Base-by-base conservation (phyloP, 2,797 vertebrate species). In the Periparus ater region DNA sequence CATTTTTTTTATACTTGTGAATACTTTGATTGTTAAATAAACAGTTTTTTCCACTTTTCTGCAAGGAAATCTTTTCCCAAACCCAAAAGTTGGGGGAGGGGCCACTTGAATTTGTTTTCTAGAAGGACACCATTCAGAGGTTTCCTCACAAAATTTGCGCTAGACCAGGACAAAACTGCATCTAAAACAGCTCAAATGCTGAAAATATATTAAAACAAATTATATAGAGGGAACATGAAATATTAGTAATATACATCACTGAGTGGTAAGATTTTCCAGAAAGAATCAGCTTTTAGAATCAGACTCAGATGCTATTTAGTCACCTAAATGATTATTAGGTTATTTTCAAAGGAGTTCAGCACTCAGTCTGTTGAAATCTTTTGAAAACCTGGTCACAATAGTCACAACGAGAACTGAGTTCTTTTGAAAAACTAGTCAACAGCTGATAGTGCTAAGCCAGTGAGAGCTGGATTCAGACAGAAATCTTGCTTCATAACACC, bases 361-460 rank as follows among this genome's bases (percentile, higher is more conserved):
- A 54, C 77, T 85, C 71, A 79, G 22, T 40, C 74, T 87, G 51
- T 68, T 71, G 53, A 96, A 91, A 82, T 94, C 86, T 79, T 95
- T 96, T 93, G 92, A 94, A 95, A 95, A 91, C 34, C 34, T 85
- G 53, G 7, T 85, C 77, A 85, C 93, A 94, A 90, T 53, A 88
- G 63, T 47, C 60, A 87, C 89, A 67, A 40, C 15, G 44, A 58
- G 19, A 58, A 40, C 6, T 9, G 83, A 89, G 71, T 36, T 83
- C 93, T 87, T 93, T 93, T 87, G 80, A 72, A 93, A 94, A 94
- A 73, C 63, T 68, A 72, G 65, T 75, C 76, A 44, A 77, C 68
- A 89, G 50, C 65, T 71, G 67, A 91, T 60, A 87, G n/a, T 36
- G 34, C 88, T 45, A 71, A 92, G 67, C 18, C 50, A 54, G 63